Base-by-base conservation (phyloP, 1,140 invertebrate genomes). In the Drosophila takahashii region DNA sequence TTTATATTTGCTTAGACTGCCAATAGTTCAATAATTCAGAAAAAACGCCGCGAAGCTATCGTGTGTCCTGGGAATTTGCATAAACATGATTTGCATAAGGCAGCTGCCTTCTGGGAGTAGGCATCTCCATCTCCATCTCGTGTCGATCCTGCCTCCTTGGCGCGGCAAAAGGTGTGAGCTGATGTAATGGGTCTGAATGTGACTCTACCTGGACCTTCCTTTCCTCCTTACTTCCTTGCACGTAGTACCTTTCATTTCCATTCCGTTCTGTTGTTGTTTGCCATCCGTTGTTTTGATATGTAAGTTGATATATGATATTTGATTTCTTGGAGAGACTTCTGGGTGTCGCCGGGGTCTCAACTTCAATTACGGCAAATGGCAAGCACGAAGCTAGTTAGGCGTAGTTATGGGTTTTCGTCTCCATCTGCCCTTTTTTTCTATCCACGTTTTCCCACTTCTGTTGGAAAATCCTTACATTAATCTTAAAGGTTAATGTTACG, bases 241-340 rank as follows among this genome's bases (percentile, higher is more conserved):
- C 8, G 7, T 8, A 32, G 37, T 7, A 15, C 26, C 65, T 26
- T 34, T 29, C 32, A 22, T 52, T 16, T 34, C 58, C 27, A 34
- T 45, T n/a, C 51, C 29, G 29, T 34, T 16, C 41, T 86, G 76
- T 87, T 87, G 81, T 89, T 87, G 79, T 87, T 89, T 79, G 65
- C 73, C 48, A 60, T 50, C 65, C 53, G 60, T 72, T 87, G 83
- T 87, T 87, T 67, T 87, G 83, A 87, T 87, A 77, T 89, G 84
- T 87, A 87, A 87, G 83, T 87, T 87, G 83, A 87, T 87, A 89
- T 87, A 87, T 87, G 83, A 87, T 87, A 89, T 87, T 89, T 87
- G 83, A 87, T 87, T 89, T 81, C 16, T 81, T 64, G 71, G 53
- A 32, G 37, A 51, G 67, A 60, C 67, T 73, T 62, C 36, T 74